phyloP scores from a whole-genome alignment of 2,113 vertebrate genomes.

The Lophochroa leadbeateri region DNA sequence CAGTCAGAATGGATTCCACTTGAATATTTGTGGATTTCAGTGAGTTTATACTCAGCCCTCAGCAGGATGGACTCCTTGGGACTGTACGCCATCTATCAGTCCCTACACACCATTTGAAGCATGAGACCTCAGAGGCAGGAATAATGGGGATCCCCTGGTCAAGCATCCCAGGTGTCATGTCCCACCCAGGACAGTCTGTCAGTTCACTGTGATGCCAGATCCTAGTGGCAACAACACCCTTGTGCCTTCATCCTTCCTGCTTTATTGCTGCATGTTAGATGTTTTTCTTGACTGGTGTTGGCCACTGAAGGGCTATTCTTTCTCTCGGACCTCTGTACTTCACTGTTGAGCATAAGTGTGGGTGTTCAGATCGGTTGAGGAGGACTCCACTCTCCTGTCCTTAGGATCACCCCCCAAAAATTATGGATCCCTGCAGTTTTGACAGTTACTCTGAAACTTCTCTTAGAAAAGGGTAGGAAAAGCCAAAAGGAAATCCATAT shows the following conservation, averaged over 20 bases:
- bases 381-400: not conserved
- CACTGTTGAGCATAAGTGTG: not conserved
- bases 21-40: not conserved
- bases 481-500: not conserved
- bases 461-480: not conserved
- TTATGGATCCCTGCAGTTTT: not conserved
- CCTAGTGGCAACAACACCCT: not conserved
- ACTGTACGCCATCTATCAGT: not conserved
- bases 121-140: not conserved
- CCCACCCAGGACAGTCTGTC: not conserved
- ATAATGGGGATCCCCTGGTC: not conserved
- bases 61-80: not conserved
- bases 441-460: not conserved
- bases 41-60: not conserved
- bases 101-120: not conserved
- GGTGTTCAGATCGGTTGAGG: not conserved
- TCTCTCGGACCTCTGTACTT: not conserved
- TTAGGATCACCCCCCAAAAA: not conserved
- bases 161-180: rapidly evolving
- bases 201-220: not conserved
- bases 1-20: not conserved
- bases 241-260: not conserved
- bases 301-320: not conserved
- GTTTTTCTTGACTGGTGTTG: rapidly evolving
- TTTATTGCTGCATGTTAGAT: not conserved